Evolutionary conservation across 2,888 invertebrate genomes (phyloP), one percentile per base, ranked within the genome.

Genomic region (Smittia sp.): DNA sequence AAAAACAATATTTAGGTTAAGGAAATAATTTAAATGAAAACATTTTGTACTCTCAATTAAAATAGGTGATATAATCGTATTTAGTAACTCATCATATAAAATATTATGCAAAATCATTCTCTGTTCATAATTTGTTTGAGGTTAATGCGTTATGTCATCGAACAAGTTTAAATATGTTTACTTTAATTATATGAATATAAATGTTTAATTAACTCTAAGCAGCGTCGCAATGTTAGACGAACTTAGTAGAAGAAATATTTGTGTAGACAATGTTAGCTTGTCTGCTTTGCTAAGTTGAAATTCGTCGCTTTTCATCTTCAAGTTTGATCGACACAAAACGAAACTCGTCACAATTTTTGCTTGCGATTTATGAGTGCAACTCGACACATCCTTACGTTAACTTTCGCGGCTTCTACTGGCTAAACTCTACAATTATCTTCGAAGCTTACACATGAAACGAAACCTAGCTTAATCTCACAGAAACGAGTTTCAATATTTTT

Each of bases 11-110:
- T 32, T 32, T 32, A 46, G 46, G 46, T n/a, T 46, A 46, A 46
- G 46, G 15, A 32, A 32, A 46, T 11, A 46, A 46, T 13, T 67
- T 32, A 67, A 46, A 24, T 41, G 32, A 41, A 67, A 67, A 67
- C 41, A 20, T 41, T 67, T 67, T 67, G 67, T 67, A 67, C 67
- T 67, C 41, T 67, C 67, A 67, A 41, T 67, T 18, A 66, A 66
- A 66, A 38, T 32, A 20, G 66, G 32, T 32, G 32, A 32, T 32
- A 66, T 11, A 46, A 46, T 66, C 32, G 66, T 66, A 63, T 27
- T 63, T 63, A 63, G 25, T 63, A 63, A 63, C 63, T 63, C 25
- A 63, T 63, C 15, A 15, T 63, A 66, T 18, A 7, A 66, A 66
- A 66, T 22, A 62, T 62, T 22, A 11, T 46, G 46, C 46, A 15